Base-by-base conservation (phyloP, 2,888 invertebrate genomes). In the Calliopum simillimum region DNA sequence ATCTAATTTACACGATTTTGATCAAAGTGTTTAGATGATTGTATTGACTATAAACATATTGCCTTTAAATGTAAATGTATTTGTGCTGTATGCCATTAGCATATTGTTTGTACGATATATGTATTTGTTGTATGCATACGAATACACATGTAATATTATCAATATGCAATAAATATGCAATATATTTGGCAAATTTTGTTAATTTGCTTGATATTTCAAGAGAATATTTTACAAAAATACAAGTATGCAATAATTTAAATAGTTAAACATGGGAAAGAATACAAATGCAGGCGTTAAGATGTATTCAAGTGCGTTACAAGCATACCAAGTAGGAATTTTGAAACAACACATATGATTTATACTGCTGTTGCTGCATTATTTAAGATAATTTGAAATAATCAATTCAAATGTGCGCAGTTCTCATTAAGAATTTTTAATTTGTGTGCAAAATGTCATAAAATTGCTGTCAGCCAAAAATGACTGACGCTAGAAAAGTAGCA, bases 1-100 rank as follows among this genome's bases (percentile, higher is more conserved):
- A 61, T 61, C 61, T 21, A 61, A 61, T 61, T 61, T 61, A 61
- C 61, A 61, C 61, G 46, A 46, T 16, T n/a, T 61, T 46, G 14
- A 21, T 44, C 56, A 58, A 58, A 58, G 13, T 4, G 13, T 16
- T 16, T 11, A 2, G 13, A 23, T 11, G 33, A 56, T 3, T 6
- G 55, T 16, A 21, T 55, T 13, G 44, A 19, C 19, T 53, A 11
- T 53, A 11, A 53, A 53, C 19, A 33, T 8, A 33, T 33, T 61
- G 44, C 21, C 21, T 63, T 47, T 51, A 16, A 33, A 6, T 33
- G 33, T 46, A 16, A 49, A 49, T 4, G 4, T 21, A 33, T 59
- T 41, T 1, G 44, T 49, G 3, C 4, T 53, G 19, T 1, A 3
- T 53, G n/a, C 19, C 8, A 4, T 49, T 3, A 8, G 49, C 19